Percentiles rank a stretch among this genome's conserved stretches.
phyloP scores from a whole-genome alignment of 2,113 vertebrate species.

The Elachura formosa region DNA sequence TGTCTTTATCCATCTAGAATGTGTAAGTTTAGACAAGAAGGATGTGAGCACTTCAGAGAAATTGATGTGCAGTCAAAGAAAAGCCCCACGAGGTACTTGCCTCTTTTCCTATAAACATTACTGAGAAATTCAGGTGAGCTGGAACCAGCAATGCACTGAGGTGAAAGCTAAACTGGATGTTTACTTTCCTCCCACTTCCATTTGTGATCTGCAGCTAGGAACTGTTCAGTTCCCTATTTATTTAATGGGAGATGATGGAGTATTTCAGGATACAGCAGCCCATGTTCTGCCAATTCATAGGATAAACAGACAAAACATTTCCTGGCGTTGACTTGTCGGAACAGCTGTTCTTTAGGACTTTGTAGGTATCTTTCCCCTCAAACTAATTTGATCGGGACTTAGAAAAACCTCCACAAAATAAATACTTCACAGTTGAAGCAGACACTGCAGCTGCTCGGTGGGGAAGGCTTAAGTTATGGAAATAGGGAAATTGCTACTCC shows the following conservation, averaged over 20 bases:
- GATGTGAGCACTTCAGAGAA: background rate
- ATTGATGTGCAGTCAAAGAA: background rate
- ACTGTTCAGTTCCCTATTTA: background rate
- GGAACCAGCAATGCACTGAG: background rate
- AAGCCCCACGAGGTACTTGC: fast-evolving
- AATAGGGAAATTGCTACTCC: background rate
- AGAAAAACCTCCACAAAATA: background rate
- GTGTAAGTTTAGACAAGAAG: background rate
- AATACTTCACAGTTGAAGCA: background rate
- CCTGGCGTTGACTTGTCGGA: background rate
- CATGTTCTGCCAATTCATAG: background rate
- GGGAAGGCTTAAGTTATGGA: background rate
- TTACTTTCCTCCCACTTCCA: background rate
- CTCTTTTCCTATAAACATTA: background rate
- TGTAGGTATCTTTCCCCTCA: background rate
- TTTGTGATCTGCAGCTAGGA: background rate
- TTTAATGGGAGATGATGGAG: slow-evolving; percentile 9
- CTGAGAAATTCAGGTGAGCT: background rate
- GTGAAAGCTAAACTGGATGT: background rate
- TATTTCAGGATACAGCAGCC: slow-evolving; percentile 12
- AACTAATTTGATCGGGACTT: background rate
- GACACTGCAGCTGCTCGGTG: background rate
- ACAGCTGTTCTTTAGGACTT: background rate
- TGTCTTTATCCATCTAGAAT: background rate
- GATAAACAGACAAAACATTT: slow-evolving; percentile 9